These are phyloP conservation scores for Periplaneta americana DNA, from an alignment of 1,140 invertebrate species.

Conservation along the genomic window DNA sequence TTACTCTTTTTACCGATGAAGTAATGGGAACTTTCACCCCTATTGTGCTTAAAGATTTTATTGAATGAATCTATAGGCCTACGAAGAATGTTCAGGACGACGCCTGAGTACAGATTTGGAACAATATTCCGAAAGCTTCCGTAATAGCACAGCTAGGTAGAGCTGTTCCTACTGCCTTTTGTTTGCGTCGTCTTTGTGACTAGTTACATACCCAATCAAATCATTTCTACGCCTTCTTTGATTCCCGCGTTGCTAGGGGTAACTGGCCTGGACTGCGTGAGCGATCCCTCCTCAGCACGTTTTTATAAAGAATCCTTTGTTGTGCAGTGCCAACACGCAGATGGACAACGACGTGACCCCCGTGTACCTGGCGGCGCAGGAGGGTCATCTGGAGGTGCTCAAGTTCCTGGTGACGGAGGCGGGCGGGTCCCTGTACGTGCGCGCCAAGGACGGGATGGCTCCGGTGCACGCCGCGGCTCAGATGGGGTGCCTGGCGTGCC, in stretches of 20 bases:
- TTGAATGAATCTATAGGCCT: too few relatives aligned
- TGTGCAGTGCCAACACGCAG: constrained; percentile 72
- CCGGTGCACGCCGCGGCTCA: constrained; percentile 82
- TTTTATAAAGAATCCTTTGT: neutral
- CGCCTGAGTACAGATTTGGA: too few relatives aligned
- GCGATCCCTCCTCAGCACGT: too few relatives aligned
- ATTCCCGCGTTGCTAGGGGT: too few relatives aligned
- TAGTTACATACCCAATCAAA: neutral
- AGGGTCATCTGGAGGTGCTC: constrained; percentile 77
- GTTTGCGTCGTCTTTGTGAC: neutral
- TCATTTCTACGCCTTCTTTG: neutral
- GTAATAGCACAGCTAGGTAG: too few relatives aligned
- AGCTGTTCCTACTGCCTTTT: neutral
- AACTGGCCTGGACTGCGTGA: too few relatives aligned
- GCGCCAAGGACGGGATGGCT: constrained; percentile 85
- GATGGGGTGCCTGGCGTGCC: constrained; percentile 77
- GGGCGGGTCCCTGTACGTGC: constrained; percentile 65
- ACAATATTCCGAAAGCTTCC: too few relatives aligned
- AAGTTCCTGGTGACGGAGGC: constrained; percentile 76
- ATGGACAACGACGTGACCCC: constrained; percentile 87
- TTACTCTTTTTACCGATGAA: too few relatives aligned
- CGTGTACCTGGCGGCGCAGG: constrained; percentile 83
- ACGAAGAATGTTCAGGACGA: too few relatives aligned
- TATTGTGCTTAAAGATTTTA: too few relatives aligned
- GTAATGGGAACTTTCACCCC: too few relatives aligned